Base-by-base conservation (phyloP, 2,888 invertebrate species). In the Melitaea athalia region DNA sequence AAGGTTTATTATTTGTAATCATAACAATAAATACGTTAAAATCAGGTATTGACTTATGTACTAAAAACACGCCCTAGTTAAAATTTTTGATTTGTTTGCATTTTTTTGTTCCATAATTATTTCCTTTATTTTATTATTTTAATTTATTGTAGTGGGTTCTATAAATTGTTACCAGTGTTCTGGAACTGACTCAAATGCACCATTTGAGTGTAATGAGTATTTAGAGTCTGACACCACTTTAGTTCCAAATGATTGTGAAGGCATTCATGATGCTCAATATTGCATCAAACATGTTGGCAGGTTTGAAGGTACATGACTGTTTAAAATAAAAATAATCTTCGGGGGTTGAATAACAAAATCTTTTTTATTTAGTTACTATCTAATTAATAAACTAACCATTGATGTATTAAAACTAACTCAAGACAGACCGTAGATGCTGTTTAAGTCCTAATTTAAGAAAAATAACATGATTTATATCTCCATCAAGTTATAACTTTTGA, bases 281-380 rank as follows among this genome's bases (percentile, higher is more conserved):
- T 99, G 99, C 88, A 95, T 99, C 77, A 99, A 99, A 93, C 97
- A 97, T 81, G 96, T 97, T 70, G 99, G 99, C 74, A 94, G 98
- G 82, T 97, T 94, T 80, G 97, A 97, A 96, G 98, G 97, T 97
- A 93, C 47, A 69, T 61, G 31, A 49, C 50, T 43, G 33, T 33
- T 47, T 12, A 47, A 24, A 14, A 31, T 4, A 60, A 42, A 31
- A 12, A 10, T n/a, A 17, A 42, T 5, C 3, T 17, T 47, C 47
- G 24, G 60, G 14, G 60, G 8, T 50, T 62, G 38, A 11, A 14
- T 33, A 62, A 38, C 60, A 31, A 45, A 17, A 8, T 14, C 5
- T 38, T 15, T 15, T 10, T 15, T 10, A 17, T 15, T 15, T 15
- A 7, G 17, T 17, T 24, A 14, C 12, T 24, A 24, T 24, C 24